Base-by-base conservation (phyloP, 2,113 vertebrate species). In the Dolichotis patagonum region DNA sequence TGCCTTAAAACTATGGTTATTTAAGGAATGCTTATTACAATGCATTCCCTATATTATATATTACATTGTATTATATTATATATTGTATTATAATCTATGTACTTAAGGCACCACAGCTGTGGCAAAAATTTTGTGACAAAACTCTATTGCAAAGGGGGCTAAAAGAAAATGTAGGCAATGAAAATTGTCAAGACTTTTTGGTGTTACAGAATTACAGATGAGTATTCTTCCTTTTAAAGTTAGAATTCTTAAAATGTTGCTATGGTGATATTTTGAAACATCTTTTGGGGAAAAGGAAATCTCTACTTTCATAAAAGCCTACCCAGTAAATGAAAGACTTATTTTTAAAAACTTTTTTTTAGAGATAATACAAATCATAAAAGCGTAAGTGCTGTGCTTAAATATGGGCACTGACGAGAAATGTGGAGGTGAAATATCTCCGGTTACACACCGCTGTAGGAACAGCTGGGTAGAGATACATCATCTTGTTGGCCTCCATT, bases 61-160 rank as follows among this genome's bases (percentile, higher is more conserved):
- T n/a, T n/a, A n/a, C n/a, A 11, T 0, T 4, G 3, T 60, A 22
- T 94, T 83, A 26, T 80, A 80, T n/a, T n/a, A n/a, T 75, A 80
- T 52, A 11, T 0, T 4, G 3, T 60, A 22, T 94, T 83, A 26
- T 80, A 80, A 78, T 83, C 49, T 81, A 85, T 63, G 69, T 46
- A 38, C n/a, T 87, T 38, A 67, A 60, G 9, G 9, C 54, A 24
- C 49, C 41, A 46, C 84, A 94, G 3, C n/a, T 3, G 5, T 63
- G 46, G 58, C n/a, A 95, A 54, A 92, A 91, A 63, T 62, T 85
- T 95, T 87, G 14, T 56, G 46, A 30, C 52, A 78, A 91, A 86
- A 83, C 38, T 82, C 90, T 78, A 9, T 46, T 38, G 11, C n/a
- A 28, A 60, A 94, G 41, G 32, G 17, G 4, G 11, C 35, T 38